Evolutionary conservation across 1,140 invertebrate species (phyloP).

Genomic region (Linepithema humile): DNA sequence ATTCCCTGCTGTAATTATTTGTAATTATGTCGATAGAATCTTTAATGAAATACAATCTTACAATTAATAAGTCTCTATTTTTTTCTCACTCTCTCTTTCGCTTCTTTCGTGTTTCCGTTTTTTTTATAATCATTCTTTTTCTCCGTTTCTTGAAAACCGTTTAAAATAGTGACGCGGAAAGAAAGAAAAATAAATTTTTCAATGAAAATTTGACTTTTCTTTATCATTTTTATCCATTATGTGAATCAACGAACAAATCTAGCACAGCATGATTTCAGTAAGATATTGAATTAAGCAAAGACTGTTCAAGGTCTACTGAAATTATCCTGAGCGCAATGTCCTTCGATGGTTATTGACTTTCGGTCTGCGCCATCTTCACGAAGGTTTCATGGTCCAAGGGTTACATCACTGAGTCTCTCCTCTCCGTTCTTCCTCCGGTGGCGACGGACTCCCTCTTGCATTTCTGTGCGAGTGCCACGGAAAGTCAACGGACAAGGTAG

Average conservation of each 20-base stretch:
- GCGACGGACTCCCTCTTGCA: conserved; percentile 70
- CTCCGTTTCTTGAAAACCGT: background rate
- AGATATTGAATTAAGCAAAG: background rate
- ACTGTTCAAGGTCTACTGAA: background rate
- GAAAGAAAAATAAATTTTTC: background rate
- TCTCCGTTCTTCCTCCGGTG: background rate
- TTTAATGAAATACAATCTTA: background rate
- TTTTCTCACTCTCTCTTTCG: conserved; percentile 7
- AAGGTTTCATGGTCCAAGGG: conserved; percentile 20
- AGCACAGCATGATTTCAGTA: no score
- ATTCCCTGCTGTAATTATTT: background rate
- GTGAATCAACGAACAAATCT: no score
- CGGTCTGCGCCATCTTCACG: background rate
- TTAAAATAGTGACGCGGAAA: background rate
- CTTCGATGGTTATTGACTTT: conserved; percentile 10
- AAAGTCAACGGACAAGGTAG: conserved; percentile 80
- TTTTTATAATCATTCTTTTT: background rate
- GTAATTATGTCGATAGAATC: background rate
- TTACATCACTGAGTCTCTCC: conserved; percentile 54
- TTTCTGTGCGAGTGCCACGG: conserved; percentile 68
- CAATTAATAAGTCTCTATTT: conserved; percentile 12
- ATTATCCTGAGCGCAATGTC: background rate
- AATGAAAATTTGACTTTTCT: background rate
- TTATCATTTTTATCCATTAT: background rate
- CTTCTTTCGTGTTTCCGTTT: no score